These are phyloP conservation scores for Pyrgus malvae DNA, from an alignment of 2,888 invertebrate genomes.

Conservation along the genomic window DNA sequence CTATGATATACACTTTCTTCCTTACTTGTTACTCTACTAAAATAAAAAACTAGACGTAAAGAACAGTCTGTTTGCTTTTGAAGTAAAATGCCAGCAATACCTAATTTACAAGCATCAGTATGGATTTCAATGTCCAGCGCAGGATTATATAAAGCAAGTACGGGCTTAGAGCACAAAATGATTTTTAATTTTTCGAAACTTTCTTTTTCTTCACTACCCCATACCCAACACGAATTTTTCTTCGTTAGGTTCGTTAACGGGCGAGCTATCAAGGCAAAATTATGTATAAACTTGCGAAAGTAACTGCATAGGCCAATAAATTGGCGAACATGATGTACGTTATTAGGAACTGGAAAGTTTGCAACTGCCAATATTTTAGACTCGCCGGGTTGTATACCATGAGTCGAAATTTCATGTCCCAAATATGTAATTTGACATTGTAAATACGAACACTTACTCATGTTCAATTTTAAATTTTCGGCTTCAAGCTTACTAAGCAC, in stretches of 20 bases:
- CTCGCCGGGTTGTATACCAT: constrained; percentile 35
- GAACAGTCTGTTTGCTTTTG: constrained; percentile 35
- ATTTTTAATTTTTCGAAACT: constrained; percentile 34
- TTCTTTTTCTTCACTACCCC: constrained; percentile 26
- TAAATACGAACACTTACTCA: constrained; percentile 39
- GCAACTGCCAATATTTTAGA: constrained; percentile 33
- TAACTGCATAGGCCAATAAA: constrained; percentile 36
- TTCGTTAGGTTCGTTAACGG: constrained; percentile 38
- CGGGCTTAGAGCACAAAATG: background rate
- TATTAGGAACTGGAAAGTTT: constrained; percentile 34
- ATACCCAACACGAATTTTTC: constrained; percentile 34
- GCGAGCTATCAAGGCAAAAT: constrained; percentile 38
- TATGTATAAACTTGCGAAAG: constrained; percentile 37
- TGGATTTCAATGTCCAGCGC: constrained; percentile 37
- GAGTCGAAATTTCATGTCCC: constrained; percentile 36
- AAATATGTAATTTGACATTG: constrained; percentile 34
- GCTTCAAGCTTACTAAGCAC: no score
- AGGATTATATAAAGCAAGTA: constrained; percentile 39
- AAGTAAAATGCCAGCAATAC: constrained; percentile 41
- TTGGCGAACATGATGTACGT: constrained; percentile 37
- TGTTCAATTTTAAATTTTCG: constrained; percentile 37
- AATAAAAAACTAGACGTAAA: constrained; percentile 40
- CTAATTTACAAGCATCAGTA: constrained; percentile 41
- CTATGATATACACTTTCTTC: constrained; percentile 44
- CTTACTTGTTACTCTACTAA: constrained; percentile 39